phyloP scores from a whole-genome alignment of 2,888 invertebrate species.

The Hydropsyche betteni region DNA sequence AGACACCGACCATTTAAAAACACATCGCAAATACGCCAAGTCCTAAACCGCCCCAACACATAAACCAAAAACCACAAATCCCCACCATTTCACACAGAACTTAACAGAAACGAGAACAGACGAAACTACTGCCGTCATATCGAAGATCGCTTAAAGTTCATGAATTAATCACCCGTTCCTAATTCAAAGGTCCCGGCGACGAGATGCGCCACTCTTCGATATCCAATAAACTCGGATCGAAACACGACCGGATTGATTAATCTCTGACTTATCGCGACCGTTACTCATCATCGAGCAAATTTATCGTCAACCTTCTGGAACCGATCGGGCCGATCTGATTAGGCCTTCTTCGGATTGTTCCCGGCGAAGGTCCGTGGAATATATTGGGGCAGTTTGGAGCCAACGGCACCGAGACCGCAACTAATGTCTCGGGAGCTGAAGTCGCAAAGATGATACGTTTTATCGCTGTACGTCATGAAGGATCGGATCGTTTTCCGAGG shows the following conservation, averaged over 20 bases:
- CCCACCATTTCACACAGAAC: no score
- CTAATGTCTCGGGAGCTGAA: conserved; percentile 47
- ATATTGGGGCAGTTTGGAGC: conserved; percentile 35
- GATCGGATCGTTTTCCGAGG: no score
- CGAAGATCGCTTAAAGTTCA: conserved; percentile 18
- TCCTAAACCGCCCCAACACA: no score
- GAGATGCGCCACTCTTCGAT: conserved; percentile 13
- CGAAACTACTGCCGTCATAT: not conserved
- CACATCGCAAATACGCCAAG: no score
- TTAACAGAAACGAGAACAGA: no score
- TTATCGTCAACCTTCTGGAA: conserved; percentile 35
- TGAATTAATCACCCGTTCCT: conserved; percentile 23
- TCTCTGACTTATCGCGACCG: conserved; percentile 44
- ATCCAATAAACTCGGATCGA: conserved; percentile 39
- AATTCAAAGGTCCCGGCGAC: conserved; percentile 1
- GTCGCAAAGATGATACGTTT: conserved; percentile 14
- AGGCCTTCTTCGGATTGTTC: conserved; percentile 31
- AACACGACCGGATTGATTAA: conserved; percentile 43
- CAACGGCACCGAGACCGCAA: conserved; percentile 40
- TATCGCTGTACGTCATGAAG: no score
- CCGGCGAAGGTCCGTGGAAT: conserved; percentile 32
- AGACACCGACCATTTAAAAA: no score
- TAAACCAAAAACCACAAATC: no score
- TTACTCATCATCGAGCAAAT: conserved; percentile 42
- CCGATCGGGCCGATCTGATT: conserved; percentile 42